These are phyloP conservation scores for Protophormia terraenovae DNA, from an alignment of 2,888 invertebrate species.

Conservation along the genomic window DNA sequence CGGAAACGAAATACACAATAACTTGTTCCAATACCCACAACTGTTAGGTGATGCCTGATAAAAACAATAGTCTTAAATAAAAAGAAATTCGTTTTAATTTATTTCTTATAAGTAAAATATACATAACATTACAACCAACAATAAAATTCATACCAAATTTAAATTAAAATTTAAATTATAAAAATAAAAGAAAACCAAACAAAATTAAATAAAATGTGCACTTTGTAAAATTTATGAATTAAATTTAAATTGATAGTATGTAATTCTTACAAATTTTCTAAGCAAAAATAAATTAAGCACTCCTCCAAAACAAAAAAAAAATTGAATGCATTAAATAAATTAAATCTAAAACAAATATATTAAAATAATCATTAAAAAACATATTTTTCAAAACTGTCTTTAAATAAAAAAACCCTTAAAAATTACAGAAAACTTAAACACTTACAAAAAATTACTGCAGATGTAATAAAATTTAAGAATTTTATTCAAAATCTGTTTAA, in stretches of 20 bases:
- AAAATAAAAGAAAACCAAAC: constrained; percentile 22
- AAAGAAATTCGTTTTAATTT: background rate
- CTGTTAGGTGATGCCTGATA: too few relatives aligned
- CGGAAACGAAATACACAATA: too few relatives aligned
- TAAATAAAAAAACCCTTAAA: too few relatives aligned
- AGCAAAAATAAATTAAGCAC: constrained; percentile 52
- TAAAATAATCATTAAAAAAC: background rate
- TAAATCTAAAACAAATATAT: constrained; percentile 6
- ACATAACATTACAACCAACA: background rate
- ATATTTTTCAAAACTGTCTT: constrained; percentile 4
- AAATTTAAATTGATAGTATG: constrained; percentile 60
- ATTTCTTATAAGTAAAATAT: background rate
- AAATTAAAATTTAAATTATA: constrained; percentile 38
- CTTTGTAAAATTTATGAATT: constrained; percentile 65
- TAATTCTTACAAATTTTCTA: constrained; percentile 63
- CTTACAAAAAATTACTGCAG: constrained; percentile 5
- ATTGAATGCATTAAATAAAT: constrained; percentile 35
- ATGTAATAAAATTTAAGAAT: background rate
- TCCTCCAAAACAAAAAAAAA: constrained; percentile 32
- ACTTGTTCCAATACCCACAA: too few relatives aligned
- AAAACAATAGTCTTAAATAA: background rate
- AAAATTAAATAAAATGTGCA: constrained; percentile 53
- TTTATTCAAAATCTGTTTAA: constrained; percentile 16
- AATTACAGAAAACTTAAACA: constrained; percentile 3
- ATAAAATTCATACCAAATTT: constrained; percentile 2